Evolutionary conservation across 2,797 vertebrate genomes (phyloP).

Genomic region (Enteromius trimaculatus): DNA sequence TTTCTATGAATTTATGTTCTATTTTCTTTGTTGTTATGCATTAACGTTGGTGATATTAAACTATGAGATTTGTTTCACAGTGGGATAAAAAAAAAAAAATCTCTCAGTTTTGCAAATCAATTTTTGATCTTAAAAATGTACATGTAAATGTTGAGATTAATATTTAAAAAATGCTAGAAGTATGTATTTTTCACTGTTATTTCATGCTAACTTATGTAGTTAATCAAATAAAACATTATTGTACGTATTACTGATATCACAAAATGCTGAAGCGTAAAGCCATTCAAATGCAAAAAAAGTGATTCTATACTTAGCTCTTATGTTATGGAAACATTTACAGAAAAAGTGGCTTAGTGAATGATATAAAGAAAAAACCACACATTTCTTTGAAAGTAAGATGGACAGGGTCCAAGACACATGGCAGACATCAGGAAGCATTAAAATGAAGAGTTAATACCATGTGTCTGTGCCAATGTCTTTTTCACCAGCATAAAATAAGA

Average conservation of each 20-base stretch:
- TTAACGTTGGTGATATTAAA: constrained; percentile 25
- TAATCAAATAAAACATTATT: not conserved
- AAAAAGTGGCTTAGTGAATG: not conserved
- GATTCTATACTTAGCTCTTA: not conserved
- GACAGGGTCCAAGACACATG: not conserved
- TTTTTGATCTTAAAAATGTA: not conserved
- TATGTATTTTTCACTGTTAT: not conserved
- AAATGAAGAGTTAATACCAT: not conserved
- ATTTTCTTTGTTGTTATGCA: constrained; percentile 39
- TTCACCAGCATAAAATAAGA: constrained; percentile 7
- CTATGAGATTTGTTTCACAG: not conserved
- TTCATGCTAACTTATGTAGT: not conserved
- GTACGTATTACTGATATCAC: not conserved
- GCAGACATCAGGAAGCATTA: constrained; percentile 5
- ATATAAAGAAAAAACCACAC: not conserved
- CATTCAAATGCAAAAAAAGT: constrained; percentile 9
- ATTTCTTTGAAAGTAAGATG: constrained; percentile 10
- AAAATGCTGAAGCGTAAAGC: not conserved
- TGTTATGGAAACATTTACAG: not conserved
- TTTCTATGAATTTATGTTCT: constrained; percentile 13
- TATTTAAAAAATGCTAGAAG: not conserved
- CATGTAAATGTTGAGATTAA: not conserved
- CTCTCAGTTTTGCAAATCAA: not conserved
- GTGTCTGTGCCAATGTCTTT: not conserved
- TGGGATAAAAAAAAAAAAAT: not conserved